Evolutionary conservation across 2,113 vertebrate species (phyloP).

Genomic region (Ascaphus truei): DNA sequence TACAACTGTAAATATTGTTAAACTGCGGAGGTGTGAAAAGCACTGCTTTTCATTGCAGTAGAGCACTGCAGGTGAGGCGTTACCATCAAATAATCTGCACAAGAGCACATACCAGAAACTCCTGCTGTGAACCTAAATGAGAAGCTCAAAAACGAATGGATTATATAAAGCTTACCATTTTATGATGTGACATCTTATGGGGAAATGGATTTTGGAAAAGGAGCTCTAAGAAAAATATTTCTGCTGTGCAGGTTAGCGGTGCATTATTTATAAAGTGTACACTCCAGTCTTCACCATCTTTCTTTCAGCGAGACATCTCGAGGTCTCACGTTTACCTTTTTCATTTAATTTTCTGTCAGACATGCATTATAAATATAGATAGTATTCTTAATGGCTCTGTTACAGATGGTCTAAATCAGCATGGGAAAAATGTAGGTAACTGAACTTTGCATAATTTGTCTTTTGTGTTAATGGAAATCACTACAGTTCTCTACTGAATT

Average conservation of each 20-base stretch:
- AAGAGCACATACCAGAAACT: background rate
- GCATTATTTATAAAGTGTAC: constrained; percentile 5
- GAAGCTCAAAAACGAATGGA: background rate
- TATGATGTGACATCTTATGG: too few species aligned
- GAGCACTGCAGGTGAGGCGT: background rate
- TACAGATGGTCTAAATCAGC: background rate
- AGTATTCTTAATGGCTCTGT: background rate
- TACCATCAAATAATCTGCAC: background rate
- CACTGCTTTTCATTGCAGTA: background rate
- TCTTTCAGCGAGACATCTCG: background rate
- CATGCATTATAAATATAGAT: constrained; percentile 26
- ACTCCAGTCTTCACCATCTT: background rate
- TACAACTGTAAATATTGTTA: too few species aligned
- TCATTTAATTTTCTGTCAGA: constrained; percentile 1
- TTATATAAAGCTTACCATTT: background rate
- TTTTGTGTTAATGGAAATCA: background rate
- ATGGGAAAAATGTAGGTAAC: constrained; percentile 4
- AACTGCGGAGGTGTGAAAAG: background rate
- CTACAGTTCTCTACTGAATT: background rate
- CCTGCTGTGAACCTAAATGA: background rate
- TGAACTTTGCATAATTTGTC: background rate
- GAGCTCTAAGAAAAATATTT: background rate
- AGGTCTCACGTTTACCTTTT: background rate
- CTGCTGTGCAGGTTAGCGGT: background rate
- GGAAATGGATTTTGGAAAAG: background rate